Percentiles rank a stretch among this genome's conserved stretches.
Conservation (phyloP, 2,888 invertebrate species). For the Liodrosophila aerea region DNA sequence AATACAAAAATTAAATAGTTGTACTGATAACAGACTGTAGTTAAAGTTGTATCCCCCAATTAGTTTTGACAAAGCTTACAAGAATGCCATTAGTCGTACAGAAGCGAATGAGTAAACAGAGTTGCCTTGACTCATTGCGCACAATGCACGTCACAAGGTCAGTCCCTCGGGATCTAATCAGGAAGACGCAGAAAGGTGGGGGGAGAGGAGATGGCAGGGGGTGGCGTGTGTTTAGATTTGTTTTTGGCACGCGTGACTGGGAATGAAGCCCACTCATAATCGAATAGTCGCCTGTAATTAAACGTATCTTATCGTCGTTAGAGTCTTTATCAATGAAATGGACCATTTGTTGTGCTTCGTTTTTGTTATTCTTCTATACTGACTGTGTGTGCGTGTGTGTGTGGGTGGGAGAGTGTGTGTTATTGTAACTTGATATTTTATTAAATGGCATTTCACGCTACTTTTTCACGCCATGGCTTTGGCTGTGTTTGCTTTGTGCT, state of each 20-base stretch:
- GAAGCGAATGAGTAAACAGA: too few relatives aligned
- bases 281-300: conserved; percentile 61
- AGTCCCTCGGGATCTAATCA: too few relatives aligned
- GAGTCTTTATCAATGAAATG: conserved; percentile 65
- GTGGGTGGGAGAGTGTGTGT: conserved; percentile 18
- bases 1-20: too few relatives aligned
- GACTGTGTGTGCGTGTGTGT: conserved; percentile 10
- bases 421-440: conserved; percentile 65
- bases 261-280: conserved; percentile 23
- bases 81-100: too few relatives aligned
- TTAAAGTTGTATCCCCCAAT: too few relatives aligned
- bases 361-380: conserved; percentile 19
- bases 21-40: too few relatives aligned
- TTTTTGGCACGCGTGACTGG: conserved; percentile 10
- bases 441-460: conserved; percentile 66
- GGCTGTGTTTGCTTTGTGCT: conserved; percentile 39
- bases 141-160: neutral
- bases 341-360: conserved; percentile 47
- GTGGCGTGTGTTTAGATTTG: neutral
- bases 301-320: conserved; percentile 63
- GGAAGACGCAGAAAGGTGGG: too few relatives aligned
- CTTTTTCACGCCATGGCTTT: conserved; percentile 23
- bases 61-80: too few relatives aligned
- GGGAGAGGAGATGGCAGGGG: neutral
- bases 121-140: neutral